Base-by-base conservation (phyloP, 2,888 invertebrate genomes). In the Patella depressa region DNA sequence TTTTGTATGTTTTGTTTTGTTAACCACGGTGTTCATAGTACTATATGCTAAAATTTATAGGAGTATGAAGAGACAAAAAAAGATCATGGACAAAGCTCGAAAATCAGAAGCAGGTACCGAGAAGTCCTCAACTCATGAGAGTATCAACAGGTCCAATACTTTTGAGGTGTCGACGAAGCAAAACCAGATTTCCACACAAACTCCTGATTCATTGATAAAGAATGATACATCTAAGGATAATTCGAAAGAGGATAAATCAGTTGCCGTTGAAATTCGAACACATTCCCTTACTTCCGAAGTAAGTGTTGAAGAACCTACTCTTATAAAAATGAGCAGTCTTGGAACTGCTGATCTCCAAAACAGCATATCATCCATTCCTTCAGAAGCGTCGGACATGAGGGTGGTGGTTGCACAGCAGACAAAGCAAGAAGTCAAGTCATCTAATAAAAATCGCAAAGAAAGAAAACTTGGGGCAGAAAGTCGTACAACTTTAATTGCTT, bases 401-500 rank as follows among this genome's bases (percentile, higher is more conserved):
- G 29, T 1, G 1, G 24, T 11, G n/a, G 65, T 2, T n/a, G 65
- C n/a, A 19, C n/a, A 5, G 5, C 19, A 65, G 12, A 19, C 65
- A 65, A 19, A 65, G 24, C n/a, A 19, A 65, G 65, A 19, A 65
- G 24, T n/a, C 19, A 65, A n/a, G 15, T 19, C 24, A 2, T 65
- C 65, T 19, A n/a, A 59, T 2, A n/a, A 59, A 59, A n/a, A 2
- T n/a, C 65, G 24, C 24, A 65, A 74, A 53, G 70, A 15, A 3
- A 19, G 45, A 14, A 17, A 17, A 34, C 11, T 12, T 24, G 53
- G 69, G 17, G 24, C 14, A 81, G 29, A 53, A n/a, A 70, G 55
- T 14, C 80, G 81, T 59, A 72, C 77, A 45, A 81, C 81, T 9
- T 72, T 85, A 14, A 85, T 87, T 59, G 81, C 86, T 1, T 82